phyloP scores from a whole-genome alignment of 2,113 vertebrate genomes.

The Protobothrops mucrosquamatus region DNA sequence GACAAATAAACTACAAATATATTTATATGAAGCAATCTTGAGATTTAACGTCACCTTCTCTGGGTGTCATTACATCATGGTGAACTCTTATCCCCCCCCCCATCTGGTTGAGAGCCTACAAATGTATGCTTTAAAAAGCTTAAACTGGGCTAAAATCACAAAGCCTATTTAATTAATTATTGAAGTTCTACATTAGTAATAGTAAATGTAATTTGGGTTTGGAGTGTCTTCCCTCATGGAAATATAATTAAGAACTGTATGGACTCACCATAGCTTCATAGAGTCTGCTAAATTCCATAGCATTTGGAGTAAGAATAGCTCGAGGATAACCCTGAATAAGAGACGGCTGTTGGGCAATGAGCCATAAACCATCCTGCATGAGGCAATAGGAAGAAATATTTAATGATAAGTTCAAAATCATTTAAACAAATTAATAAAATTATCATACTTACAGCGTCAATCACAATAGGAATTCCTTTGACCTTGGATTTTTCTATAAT shows the following conservation, averaged over 20 bases:
- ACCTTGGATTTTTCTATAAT: slow-evolving; percentile 87
- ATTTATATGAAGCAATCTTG: background rate
- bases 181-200: background rate
- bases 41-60: background rate
- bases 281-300: slow-evolving; percentile 89
- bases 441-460: slow-evolving; percentile 90
- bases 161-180: background rate
- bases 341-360: slow-evolving; percentile 86
- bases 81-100: background rate
- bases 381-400: slow-evolving; percentile 26
- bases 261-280: slow-evolving; percentile 88
- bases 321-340: slow-evolving; percentile 89
- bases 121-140: background rate
- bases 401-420: background rate
- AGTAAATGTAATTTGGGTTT: background rate
- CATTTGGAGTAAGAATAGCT: slow-evolving; percentile 93
- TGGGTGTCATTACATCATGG: background rate
- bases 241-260: background rate
- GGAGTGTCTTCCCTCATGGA: background rate
- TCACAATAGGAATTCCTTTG: slow-evolving; percentile 86
- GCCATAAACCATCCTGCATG: slow-evolving; percentile 92
- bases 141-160: background rate
- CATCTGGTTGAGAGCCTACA: background rate
- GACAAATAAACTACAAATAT: background rate
- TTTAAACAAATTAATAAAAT: slow-evolving; percentile 16